Evolutionary conservation across 2,113 vertebrate genomes (phyloP), one percentile per base, ranked within the genome.

Genomic region (Corvus hawaiiensis): DNA sequence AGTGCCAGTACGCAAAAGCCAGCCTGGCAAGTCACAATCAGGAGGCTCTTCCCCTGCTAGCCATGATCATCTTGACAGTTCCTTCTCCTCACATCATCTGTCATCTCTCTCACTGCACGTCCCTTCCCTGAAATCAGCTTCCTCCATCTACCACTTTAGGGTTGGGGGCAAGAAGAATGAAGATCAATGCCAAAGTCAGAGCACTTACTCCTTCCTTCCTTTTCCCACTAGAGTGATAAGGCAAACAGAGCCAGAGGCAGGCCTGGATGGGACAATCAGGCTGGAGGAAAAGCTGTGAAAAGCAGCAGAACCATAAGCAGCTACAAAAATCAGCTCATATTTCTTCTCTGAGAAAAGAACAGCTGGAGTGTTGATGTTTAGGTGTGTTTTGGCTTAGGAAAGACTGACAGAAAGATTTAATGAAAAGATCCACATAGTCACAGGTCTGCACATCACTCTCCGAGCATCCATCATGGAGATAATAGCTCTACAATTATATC

Each of bases 1-100:
- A 68, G 71, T 48, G 77, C 90, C 92, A 87, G 84, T 76, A 80
- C 35, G 58, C 55, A 68, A 94, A 96, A 87, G 69, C 67, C 12
- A 3, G 58, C 89, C 79, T 80, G 46, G 63, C 84, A 71, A 94
- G 90, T 97, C 96, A 89, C 59, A 96, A 92, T 59, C 14, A 11
- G 54, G 46, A 96, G 54, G 72, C 67, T 87, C 71, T 94, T 97
- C 63, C 64, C 39, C 66, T 63, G 27, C 46, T 32, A 87, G 49
- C 79, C 7, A 1, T 78, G 55, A 96, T 97, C 89, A 85, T 80
- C 79, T 66, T 96, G 97, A 97, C 97, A 97, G 95, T 89, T 97
- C 79, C 91, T 89, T 89, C 95, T 86, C 49, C 44, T 96, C 79
- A 75, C 82, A 94, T 95, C 87, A 90, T 89, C 79, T 91, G 82